Conservation (phyloP, 2,113 vertebrate species). For the Tylochromis polylepis region DNA sequence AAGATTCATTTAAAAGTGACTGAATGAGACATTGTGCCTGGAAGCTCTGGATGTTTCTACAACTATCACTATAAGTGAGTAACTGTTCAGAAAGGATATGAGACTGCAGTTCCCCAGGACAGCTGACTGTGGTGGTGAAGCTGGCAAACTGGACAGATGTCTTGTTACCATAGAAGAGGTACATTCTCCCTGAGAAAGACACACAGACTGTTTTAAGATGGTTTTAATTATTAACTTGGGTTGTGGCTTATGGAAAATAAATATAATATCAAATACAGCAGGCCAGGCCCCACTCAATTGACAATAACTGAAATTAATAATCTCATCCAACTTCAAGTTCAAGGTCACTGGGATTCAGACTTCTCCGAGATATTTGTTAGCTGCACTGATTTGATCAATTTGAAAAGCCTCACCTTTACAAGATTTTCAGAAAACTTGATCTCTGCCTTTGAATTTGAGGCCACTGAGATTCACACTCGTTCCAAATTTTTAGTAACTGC, state of each 20-base stretch:
- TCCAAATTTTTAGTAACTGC: no score
- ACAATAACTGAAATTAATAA: neutral
- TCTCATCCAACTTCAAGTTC: no score
- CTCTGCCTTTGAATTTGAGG: neutral
- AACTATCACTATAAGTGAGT: neutral
- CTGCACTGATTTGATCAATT: no score
- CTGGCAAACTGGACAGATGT: constrained; percentile 89
- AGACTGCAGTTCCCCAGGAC: constrained; percentile 84
- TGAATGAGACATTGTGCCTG: no score
- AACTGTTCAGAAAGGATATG: constrained; percentile 80
- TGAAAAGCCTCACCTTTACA: no score
- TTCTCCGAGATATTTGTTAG: no score
- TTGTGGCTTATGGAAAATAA: neutral
- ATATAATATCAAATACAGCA: neutral
- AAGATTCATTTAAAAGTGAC: neutral
- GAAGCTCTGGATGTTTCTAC: neutral
- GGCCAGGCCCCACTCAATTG: neutral
- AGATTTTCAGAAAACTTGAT: no score
- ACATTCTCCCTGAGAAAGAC: constrained; percentile 82
- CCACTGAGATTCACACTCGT: neutral
- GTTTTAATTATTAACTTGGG: neutral
- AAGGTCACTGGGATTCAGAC: no score
- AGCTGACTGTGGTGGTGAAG: constrained; percentile 82
- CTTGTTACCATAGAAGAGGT: constrained; percentile 93
- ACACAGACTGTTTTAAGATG: neutral